Conservation (phyloP, 2,797 vertebrate genomes). For the Micromesistius poutassou region DNA sequence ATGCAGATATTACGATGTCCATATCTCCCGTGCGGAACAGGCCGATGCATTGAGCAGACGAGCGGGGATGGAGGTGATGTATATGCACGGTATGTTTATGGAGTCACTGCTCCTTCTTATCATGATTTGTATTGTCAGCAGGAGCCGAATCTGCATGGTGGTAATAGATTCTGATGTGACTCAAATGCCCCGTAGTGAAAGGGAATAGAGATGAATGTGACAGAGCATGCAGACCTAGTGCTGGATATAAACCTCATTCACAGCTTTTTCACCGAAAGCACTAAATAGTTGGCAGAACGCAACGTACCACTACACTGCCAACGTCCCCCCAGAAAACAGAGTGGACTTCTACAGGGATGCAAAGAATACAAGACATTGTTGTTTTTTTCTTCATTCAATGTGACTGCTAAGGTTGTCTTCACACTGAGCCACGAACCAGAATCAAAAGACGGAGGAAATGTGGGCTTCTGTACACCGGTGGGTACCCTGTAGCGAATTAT, state of each 20-base stretch:
- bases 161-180: slow-evolving; percentile 72
- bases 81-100: slow-evolving; percentile 67
- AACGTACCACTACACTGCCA: too few relatives aligned
- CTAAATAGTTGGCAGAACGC: not conserved
- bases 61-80: slow-evolving; percentile 53
- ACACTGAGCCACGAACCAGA: slow-evolving; percentile 21
- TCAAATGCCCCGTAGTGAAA: slow-evolving; percentile 70
- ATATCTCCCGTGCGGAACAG: slow-evolving; percentile 54
- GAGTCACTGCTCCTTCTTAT: slow-evolving; percentile 69
- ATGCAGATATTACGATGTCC: slow-evolving; percentile 59
- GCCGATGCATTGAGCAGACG: slow-evolving; percentile 46
- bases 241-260: slow-evolving; percentile 47
- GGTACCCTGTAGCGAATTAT: slow-evolving; percentile 54
- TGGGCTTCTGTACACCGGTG: slow-evolving; percentile 50
- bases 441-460: slow-evolving; percentile 29
- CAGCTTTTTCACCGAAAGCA: too few relatives aligned
- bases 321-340: too few relatives aligned
- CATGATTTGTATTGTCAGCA: slow-evolving; percentile 72
- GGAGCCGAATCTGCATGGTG: slow-evolving; percentile 68
- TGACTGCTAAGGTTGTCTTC: slow-evolving; percentile 11
- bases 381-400: too few relatives aligned
- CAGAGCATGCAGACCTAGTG: slow-evolving; percentile 51
- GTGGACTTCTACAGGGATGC: too few relatives aligned
- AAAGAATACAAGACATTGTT: too few relatives aligned
- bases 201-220: slow-evolving; percentile 73